Evolutionary conservation across 2,888 invertebrate species (phyloP).

Genomic region (Rotaria sp.): DNA sequence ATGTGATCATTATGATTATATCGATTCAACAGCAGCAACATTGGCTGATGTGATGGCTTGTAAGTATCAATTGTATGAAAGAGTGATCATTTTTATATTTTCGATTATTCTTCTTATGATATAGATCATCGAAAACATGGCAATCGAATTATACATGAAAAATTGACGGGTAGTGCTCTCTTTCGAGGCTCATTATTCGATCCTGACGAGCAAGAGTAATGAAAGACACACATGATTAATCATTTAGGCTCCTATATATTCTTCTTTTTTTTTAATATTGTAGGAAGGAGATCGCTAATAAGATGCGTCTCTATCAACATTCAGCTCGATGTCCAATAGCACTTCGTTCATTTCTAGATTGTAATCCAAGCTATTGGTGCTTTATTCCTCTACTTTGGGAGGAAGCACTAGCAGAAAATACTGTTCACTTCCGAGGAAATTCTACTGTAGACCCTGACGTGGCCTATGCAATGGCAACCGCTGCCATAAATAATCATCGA

Average conservation of each 20-base stretch:
- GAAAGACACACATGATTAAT: no score
- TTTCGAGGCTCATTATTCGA: neutral
- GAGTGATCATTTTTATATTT: neutral
- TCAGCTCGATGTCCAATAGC: neutral
- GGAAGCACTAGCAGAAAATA: neutral
- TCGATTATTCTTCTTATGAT: no score
- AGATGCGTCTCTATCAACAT: slow-evolving; percentile 22
- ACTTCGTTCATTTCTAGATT: neutral
- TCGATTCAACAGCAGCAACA: neutral
- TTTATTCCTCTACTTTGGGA: neutral
- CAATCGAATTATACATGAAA: slow-evolving; percentile 15
- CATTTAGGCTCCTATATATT: no score
- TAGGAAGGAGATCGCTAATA: neutral
- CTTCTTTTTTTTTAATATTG: neutral
- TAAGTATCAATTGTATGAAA: neutral
- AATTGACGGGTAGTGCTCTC: neutral
- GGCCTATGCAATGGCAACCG: accelerated
- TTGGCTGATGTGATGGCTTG: neutral
- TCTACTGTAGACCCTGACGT: neutral
- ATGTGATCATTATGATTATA: neutral
- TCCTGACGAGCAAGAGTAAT: neutral
- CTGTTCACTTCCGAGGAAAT: no score
- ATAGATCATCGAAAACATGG: neutral
- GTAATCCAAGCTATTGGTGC: neutral
- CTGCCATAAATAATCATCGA: no score